A percentile compares a stretch with the other conserved stretches of the same genome.
phyloP scores from a whole-genome alignment of 1,140 invertebrate species.

The Aphidius gifuensis region DNA sequence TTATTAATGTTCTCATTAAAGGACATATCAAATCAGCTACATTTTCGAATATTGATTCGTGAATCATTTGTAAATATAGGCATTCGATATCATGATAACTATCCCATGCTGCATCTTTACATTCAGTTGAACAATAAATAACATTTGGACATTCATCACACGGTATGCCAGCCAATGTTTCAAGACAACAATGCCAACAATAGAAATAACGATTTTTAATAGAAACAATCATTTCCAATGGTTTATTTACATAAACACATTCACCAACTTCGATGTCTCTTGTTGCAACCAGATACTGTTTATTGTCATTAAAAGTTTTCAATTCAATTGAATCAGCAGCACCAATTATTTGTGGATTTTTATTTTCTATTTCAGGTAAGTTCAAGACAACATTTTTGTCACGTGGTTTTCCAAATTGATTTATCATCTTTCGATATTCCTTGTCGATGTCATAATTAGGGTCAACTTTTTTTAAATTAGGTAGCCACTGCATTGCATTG shows the following conservation, averaged over 20 bases:
- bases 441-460: too few relatives aligned
- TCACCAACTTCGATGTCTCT: constrained; percentile 67
- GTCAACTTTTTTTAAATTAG: too few relatives aligned
- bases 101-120: constrained; percentile 60
- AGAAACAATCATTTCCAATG: constrained; percentile 67
- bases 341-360: constrained; percentile 12
- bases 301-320: constrained; percentile 48
- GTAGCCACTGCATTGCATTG: too few relatives aligned
- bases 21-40: too few relatives aligned
- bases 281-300: constrained; percentile 61
- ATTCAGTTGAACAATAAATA: constrained; percentile 68
- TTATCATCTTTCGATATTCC: not conserved
- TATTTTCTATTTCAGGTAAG: not conserved
- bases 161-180: constrained; percentile 60
- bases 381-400: constrained; percentile 1
- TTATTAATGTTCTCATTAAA: too few relatives aligned
- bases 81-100: constrained; percentile 75
- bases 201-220: constrained; percentile 59
- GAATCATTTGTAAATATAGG: constrained; percentile 54
- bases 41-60: too few relatives aligned
- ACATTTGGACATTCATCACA: constrained; percentile 62
- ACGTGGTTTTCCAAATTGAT: not conserved
- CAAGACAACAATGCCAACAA: constrained; percentile 73
- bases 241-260: constrained; percentile 70
- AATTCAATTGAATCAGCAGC: constrained; percentile 5